A percentile compares a stretch with the other conserved stretches of the same genome.
These are phyloP conservation scores for Arctocebus calabarensis DNA, from an alignment of 2,797 vertebrate genomes.

Conservation along the genomic window DNA sequence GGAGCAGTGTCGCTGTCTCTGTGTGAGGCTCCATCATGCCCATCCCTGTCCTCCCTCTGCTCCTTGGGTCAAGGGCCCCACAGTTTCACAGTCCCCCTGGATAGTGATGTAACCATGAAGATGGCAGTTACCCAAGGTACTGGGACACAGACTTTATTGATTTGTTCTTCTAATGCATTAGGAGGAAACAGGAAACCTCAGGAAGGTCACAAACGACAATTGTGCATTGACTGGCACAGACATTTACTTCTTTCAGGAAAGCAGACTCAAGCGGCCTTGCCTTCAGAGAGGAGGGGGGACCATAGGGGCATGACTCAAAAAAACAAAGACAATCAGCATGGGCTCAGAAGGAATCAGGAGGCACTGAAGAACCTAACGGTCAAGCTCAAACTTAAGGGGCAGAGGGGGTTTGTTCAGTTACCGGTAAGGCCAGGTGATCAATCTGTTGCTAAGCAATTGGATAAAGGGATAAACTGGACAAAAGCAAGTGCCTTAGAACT, in stretches of 20 bases:
- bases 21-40: slow-evolving; percentile 50
- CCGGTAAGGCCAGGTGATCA: not conserved
- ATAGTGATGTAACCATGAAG: slow-evolving; percentile 69
- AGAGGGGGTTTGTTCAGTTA: not conserved
- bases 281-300: slow-evolving; percentile 48
- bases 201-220: slow-evolving; percentile 81
- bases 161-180: slow-evolving; percentile 85
- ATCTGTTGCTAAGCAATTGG: not conserved
- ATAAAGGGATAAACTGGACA: not conserved
- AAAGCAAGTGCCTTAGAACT: not conserved
- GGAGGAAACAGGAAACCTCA: slow-evolving; percentile 77
- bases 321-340: slow-evolving; percentile 25
- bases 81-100: not conserved
- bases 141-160: slow-evolving; percentile 83
- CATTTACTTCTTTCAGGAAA: slow-evolving; percentile 66
- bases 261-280: slow-evolving; percentile 53
- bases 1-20: slow-evolving; percentile 46
- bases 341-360: slow-evolving; percentile 7
- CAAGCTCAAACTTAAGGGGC: slow-evolving; percentile 31
- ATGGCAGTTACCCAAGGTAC: slow-evolving; percentile 81
- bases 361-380: slow-evolving; percentile 17
- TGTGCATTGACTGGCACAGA: slow-evolving; percentile 66
- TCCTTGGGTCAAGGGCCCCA: slow-evolving; percentile 50
- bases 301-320: slow-evolving; percentile 26
- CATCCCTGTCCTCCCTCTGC: slow-evolving; percentile 32